Evolutionary conservation across 2,113 vertebrate species (phyloP), one percentile per base, ranked within the genome.

Genomic region (Cyanoliseus patagonus): DNA sequence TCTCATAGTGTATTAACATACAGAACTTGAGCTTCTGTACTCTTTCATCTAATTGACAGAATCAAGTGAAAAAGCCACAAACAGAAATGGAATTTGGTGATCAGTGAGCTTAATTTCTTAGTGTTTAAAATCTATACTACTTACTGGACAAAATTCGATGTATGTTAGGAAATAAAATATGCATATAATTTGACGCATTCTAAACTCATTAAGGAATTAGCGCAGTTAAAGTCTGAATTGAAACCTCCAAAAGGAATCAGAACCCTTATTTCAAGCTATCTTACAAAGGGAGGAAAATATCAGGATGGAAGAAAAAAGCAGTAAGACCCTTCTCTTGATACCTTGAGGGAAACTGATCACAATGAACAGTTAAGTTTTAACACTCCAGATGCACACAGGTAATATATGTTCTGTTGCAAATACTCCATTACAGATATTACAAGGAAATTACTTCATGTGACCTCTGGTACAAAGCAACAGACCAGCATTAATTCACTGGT

Each of bases 281-380:
- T 77, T 55, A 46, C 37, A 75, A 44, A 78, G 1, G 18, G 7
- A 39, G 46, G 55, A 69, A 51, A 52, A 62, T 47, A 75, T 13
- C 59, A 37, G 24, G 53, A 37, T 0, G 1, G 19, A 4, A 33
- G 6, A 7, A 22, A 11, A 10, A 18, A 8, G 17, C 13, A 59
- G 25, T 19, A 81, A 11, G 2, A 27, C 4, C 5, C 17, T 86
- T 68, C 15, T 68, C 23, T 49, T 87, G 18, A 53, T 44, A 42
- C 37, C 28, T 12, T 77, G 27, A 24, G 18, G 23, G 15, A 16
- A 73, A 74, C 3, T 49, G 13, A 30, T 53, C 31, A 53, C 13
- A 68, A 35, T 23, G 42, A 49, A 53, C 2, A 3, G 41, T 49
- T 39, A 47, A 33, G n/a, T 62, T 78, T 62, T 44, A 68, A 23